A percentile compares a stretch with the other conserved stretches of the same genome.
Evolutionary conservation across 2,797 vertebrate species (phyloP).

Genomic region (Coracias cyanogaster): DNA sequence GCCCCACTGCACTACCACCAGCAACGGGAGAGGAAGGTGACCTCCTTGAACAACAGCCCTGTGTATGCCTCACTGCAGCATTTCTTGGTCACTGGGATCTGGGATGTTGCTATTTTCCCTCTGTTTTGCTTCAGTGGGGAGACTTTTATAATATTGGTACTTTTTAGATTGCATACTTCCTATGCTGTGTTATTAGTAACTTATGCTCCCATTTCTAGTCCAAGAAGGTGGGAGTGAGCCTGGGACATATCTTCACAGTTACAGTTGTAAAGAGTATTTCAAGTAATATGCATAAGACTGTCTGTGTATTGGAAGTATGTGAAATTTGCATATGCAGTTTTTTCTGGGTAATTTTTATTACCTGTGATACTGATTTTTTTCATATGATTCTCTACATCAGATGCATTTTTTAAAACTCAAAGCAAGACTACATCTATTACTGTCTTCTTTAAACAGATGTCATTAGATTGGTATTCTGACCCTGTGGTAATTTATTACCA

Average conservation of each 20-base stretch:
- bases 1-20: background rate
- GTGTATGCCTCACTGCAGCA: background rate
- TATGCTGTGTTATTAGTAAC: background rate
- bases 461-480: background rate
- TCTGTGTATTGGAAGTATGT: background rate
- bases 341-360: background rate
- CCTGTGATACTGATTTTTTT: background rate
- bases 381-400: background rate
- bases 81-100: background rate
- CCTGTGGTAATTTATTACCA: background rate
- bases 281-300: background rate
- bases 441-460: background rate
- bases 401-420: background rate
- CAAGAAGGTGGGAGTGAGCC: background rate
- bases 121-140: background rate
- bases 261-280: background rate
- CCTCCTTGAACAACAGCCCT: background rate
- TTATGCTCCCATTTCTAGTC: background rate
- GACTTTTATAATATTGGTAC: background rate
- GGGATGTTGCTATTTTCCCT: background rate
- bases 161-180: background rate
- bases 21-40: background rate
- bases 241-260: background rate
- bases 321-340: background rate
- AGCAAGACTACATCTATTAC: background rate